Conservation (phyloP, 2,797 vertebrate genomes). For the Dryobates pubescens region DNA sequence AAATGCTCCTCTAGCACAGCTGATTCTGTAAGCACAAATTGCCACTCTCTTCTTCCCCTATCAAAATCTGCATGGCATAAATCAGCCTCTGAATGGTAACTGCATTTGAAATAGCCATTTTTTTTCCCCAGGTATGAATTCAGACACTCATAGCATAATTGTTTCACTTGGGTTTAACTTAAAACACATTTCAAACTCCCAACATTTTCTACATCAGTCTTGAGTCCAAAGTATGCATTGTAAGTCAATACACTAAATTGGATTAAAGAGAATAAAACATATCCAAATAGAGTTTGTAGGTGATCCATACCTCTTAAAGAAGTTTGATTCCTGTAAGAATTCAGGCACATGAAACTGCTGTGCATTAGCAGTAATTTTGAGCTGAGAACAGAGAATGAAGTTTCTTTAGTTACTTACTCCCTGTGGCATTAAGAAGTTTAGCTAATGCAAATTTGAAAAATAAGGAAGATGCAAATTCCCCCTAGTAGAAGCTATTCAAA, state of each 20-base stretch:
- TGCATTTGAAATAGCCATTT: not conserved
- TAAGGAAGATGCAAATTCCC: not conserved
- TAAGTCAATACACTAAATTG: not conserved
- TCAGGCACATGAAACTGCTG: not conserved
- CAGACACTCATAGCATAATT: not conserved
- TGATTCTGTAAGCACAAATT: not conserved
- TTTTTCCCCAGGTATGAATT: not conserved
- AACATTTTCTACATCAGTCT: constrained; percentile 1
- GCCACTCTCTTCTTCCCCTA: not conserved
- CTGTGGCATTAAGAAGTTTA: not conserved
- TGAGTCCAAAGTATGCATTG: not conserved
- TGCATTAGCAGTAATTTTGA: not conserved
- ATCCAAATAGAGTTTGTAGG: not conserved
- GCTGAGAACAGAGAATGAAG: not conserved
- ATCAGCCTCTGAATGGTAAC: not conserved
- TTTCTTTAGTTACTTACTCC: not conserved
- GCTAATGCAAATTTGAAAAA: not conserved
- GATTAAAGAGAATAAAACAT: constrained; percentile 5
- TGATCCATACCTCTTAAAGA: not conserved
- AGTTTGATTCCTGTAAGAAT: not conserved
- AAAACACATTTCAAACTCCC: not conserved
- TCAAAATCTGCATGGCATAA: not conserved
- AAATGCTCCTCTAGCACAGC: not conserved
- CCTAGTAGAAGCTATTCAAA: not conserved
- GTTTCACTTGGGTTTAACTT: not conserved